Conservation (phyloP, 1,140 invertebrate species). For the Drosophila dunni region DNA sequence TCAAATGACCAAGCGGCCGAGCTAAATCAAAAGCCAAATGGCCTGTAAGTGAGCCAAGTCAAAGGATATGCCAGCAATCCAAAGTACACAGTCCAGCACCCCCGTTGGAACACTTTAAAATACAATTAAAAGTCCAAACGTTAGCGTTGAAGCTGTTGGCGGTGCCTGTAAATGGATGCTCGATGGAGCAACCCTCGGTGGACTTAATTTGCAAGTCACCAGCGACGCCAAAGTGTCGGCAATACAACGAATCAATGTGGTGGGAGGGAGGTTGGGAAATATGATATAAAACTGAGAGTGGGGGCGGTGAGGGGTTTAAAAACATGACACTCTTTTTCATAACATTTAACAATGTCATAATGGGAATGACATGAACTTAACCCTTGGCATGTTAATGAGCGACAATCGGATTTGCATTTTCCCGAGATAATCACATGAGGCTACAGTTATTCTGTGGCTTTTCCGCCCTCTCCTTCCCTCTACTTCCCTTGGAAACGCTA, state of each 20-base stretch:
- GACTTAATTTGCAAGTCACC: slow-evolving; percentile 62
- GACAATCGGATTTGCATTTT: slow-evolving; percentile 49
- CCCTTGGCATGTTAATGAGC: slow-evolving; percentile 74
- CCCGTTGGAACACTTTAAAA: slow-evolving; percentile 72
- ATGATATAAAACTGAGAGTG: background rate
- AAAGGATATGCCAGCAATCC: background rate
- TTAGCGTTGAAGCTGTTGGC: slow-evolving; percentile 42
- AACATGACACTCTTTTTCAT: slow-evolving; percentile 72
- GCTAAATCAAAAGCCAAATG: slow-evolving; percentile 80
- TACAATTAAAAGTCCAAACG: slow-evolving; percentile 81
- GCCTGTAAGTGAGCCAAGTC: slow-evolving; percentile 63
- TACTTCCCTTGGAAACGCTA: slow-evolving; percentile 24
- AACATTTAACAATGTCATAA: slow-evolving; percentile 83
- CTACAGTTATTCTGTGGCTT: slow-evolving; percentile 43
- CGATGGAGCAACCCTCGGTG: slow-evolving; percentile 68
- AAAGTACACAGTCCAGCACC: background rate
- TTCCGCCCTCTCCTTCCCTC: background rate
- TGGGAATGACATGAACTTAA: slow-evolving; percentile 48
- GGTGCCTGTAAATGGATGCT: slow-evolving; percentile 67
- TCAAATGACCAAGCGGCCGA: slow-evolving; percentile 72
- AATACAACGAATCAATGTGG: slow-evolving; percentile 24
- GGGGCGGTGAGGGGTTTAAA: background rate
- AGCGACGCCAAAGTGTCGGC: slow-evolving; percentile 68
- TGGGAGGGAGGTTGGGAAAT: slow-evolving; percentile 24
- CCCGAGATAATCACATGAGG: slow-evolving; percentile 36